Conservation (phyloP, 2,888 invertebrate species). For the Andrena hattorfiana region DNA sequence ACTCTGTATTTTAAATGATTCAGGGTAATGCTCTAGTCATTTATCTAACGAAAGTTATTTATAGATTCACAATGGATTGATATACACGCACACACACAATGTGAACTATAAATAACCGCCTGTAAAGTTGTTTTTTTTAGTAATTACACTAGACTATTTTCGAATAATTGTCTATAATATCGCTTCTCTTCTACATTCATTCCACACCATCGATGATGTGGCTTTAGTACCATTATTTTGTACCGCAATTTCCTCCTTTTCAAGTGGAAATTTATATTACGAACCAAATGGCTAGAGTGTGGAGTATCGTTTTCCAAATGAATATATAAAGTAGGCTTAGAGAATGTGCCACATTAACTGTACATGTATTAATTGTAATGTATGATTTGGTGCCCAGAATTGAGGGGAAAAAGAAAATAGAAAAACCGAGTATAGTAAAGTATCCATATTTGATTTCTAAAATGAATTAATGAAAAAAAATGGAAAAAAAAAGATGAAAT, state of each 20-base stretch:
- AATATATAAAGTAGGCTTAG: constrained; percentile 33
- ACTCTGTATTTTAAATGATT: constrained; percentile 43
- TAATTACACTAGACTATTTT: constrained; percentile 28
- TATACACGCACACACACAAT: constrained; percentile 55
- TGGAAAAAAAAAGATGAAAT: not conserved
- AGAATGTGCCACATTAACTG: constrained; percentile 58
- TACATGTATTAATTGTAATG: constrained; percentile 46
- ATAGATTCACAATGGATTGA: constrained; percentile 45
- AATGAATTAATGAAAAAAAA: not conserved
- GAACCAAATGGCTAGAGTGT: constrained; percentile 57
- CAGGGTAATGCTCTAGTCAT: constrained; percentile 62
- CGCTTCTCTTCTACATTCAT: constrained; percentile 19
- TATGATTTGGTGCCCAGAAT: constrained; percentile 48
- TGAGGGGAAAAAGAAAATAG: constrained; percentile 16
- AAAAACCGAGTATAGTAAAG: constrained; percentile 2
- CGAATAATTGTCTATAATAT: constrained; percentile 32
- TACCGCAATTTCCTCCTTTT: not conserved
- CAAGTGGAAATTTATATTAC: constrained; percentile 15
- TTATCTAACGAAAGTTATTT: constrained; percentile 50
- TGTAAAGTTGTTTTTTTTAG: constrained; percentile 18
- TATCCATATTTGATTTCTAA: constrained; percentile 18
- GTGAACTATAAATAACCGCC: constrained; percentile 52
- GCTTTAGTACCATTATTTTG: constrained; percentile 21
- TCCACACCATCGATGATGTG: not conserved
- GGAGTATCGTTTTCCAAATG: constrained; percentile 48